A percentile compares a stretch with the other conserved stretches of the same genome.
These are phyloP conservation scores for Sussaba pulchella DNA, from an alignment of 2,888 invertebrate genomes.

Conservation along the genomic window DNA sequence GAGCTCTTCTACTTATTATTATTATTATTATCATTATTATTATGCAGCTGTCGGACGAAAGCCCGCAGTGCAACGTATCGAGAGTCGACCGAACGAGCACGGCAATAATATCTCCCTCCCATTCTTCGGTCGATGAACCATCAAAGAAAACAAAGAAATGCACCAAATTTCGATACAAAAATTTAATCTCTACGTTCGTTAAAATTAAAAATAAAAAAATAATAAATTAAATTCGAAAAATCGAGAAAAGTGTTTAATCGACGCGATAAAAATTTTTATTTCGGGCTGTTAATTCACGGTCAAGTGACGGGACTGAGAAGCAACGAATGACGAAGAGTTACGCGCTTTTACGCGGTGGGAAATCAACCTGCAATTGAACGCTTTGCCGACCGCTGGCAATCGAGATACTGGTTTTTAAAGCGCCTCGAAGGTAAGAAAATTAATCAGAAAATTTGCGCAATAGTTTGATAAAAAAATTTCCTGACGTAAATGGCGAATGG, in stretches of 20 bases:
- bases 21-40: constrained; percentile 26
- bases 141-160: neutral
- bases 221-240: neutral
- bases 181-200: neutral
- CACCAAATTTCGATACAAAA: constrained; percentile 4
- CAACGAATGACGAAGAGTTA: constrained; percentile 15
- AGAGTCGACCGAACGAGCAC: constrained; percentile 14
- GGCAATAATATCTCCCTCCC: neutral
- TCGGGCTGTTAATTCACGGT: neutral
- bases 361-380: constrained; percentile 20
- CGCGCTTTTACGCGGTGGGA: constrained; percentile 1
- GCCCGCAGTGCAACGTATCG: constrained; percentile 37
- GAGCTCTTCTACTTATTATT: neutral
- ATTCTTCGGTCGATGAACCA: neutral
- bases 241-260: neutral
- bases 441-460: neutral
- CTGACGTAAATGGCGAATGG: too few relatives aligned
- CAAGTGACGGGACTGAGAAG: constrained; percentile 23
- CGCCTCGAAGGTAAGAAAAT: constrained; percentile 35
- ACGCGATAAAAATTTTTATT: neutral
- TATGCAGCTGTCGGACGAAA: constrained; percentile 20
- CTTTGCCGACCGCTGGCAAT: constrained; percentile 13
- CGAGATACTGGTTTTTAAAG: constrained; percentile 8
- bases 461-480: neutral
- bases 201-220: neutral